Percentiles rank a stretch among this genome's conserved stretches.
These are phyloP conservation scores for Spodoptera litura DNA, from an alignment of 1,140 invertebrate species.

Conservation along the genomic window DNA sequence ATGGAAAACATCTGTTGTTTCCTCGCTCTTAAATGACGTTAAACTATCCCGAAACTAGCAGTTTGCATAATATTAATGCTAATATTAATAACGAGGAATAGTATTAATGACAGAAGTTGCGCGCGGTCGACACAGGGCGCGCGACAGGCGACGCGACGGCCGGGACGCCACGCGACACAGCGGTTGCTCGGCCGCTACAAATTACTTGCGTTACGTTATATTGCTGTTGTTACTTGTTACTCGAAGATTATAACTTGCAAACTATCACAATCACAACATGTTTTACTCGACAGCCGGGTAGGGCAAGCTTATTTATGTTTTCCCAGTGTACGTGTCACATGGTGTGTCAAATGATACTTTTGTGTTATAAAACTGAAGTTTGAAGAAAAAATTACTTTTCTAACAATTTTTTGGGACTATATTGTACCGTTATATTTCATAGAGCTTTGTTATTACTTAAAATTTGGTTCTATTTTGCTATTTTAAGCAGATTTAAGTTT, in stretches of 20 bases:
- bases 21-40: constrained; percentile 52
- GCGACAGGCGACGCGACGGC: constrained; percentile 3
- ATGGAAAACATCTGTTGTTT: background rate
- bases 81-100: constrained; percentile 70
- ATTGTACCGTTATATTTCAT: too few relatives aligned
- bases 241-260: constrained; percentile 22
- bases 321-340: too few relatives aligned
- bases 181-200: constrained; percentile 9
- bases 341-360: too few relatives aligned
- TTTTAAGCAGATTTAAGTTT: too few relatives aligned
- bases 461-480: too few relatives aligned
- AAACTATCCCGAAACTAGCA: constrained; percentile 55
- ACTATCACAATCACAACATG: constrained; percentile 12
- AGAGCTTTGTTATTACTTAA: too few relatives aligned
- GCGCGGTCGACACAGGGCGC: constrained; percentile 27
- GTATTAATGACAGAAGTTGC: constrained; percentile 71
- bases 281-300: background rate
- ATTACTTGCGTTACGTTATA: constrained; percentile 25
- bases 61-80: constrained; percentile 74
- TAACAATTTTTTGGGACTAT: too few relatives aligned
- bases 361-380: too few relatives aligned
- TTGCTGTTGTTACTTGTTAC: constrained; percentile 26
- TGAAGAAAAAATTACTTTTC: too few relatives aligned
- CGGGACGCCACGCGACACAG: constrained; percentile 21
- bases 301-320: too few relatives aligned